Conservation (phyloP, 2,113 vertebrate species). For the Lagopus leucura region DNA sequence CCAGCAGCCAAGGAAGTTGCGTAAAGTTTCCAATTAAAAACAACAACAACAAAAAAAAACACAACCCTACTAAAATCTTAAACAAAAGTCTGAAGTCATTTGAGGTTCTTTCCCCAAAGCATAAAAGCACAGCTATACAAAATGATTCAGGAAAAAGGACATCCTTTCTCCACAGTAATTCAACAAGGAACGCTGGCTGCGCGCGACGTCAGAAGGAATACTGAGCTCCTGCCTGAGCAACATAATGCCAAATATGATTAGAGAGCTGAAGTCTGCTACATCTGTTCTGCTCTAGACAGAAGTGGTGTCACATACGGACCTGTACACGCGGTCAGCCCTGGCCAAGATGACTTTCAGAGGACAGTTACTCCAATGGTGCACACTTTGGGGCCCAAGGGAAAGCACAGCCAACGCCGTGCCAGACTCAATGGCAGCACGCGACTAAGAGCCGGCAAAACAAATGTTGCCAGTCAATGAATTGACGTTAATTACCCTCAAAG, state of each 20-base stretch:
- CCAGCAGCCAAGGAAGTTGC: constrained; percentile 29
- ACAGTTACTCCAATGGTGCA: constrained; percentile 14
- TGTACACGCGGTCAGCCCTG: neutral
- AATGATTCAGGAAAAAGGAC: constrained; percentile 63
- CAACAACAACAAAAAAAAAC: too few species aligned
- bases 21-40: constrained; percentile 29
- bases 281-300: neutral
- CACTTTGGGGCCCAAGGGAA: constrained; percentile 16
- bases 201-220: neutral
- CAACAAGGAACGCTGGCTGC: constrained; percentile 56
- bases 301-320: neutral
- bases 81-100: constrained; percentile 63
- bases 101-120: constrained; percentile 67
- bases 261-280: neutral
- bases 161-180: constrained; percentile 33
- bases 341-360: neutral
- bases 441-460: constrained; percentile 48
- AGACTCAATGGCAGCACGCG: constrained; percentile 15
- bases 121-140: constrained; percentile 33
- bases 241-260: neutral
- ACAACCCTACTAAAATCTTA: neutral
- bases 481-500: constrained; percentile 60
- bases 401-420: constrained; percentile 1
- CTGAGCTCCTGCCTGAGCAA: neutral
- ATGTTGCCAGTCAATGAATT: neutral